Percentiles rank a stretch among this genome's conserved stretches.
These are phyloP conservation scores for Eurosta solidaginis DNA, from an alignment of 1,140 invertebrate species.

Conservation along the genomic window DNA sequence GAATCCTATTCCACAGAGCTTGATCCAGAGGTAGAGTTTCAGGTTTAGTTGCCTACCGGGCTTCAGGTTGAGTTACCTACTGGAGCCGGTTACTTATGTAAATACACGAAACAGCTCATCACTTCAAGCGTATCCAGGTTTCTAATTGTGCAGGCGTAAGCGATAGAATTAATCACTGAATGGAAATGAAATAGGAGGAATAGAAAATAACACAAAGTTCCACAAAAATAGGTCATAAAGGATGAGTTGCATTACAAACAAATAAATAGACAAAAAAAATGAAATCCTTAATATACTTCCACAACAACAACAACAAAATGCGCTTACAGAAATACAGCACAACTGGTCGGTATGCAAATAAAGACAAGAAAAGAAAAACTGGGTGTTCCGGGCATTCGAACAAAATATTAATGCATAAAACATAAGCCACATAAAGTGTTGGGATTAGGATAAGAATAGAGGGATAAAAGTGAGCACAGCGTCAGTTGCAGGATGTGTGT, in stretches of 20 bases:
- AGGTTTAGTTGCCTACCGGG: too few species aligned
- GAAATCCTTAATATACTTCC: not conserved
- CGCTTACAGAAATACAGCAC: not conserved
- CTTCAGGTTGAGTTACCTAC: too few species aligned
- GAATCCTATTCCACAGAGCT: too few species aligned
- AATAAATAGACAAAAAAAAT: too few species aligned
- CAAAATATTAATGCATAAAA: slow-evolving; percentile 23
- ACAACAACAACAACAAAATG: not conserved
- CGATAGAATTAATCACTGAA: slow-evolving; percentile 24
- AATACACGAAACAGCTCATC: too few species aligned
- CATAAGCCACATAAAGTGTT: slow-evolving; percentile 3
- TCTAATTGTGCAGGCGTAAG: too few species aligned
- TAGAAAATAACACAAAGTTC: slow-evolving; percentile 1
- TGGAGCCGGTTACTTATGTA: too few species aligned
- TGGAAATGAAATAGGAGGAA: slow-evolving; percentile 21
- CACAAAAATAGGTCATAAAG: not conserved
- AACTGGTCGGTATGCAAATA: not conserved
- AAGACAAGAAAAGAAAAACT: not conserved
- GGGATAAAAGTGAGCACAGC: not conserved
- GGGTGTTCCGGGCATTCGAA: not conserved
- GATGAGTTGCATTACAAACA: not conserved
- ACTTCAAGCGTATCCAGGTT: too few species aligned
- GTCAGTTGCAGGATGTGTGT: too few species aligned
- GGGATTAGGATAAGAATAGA: not conserved
- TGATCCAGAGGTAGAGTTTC: too few species aligned